These are phyloP conservation scores for Tinamus major DNA, from an alignment of 2,797 vertebrate species.

Conservation along the genomic window DNA sequence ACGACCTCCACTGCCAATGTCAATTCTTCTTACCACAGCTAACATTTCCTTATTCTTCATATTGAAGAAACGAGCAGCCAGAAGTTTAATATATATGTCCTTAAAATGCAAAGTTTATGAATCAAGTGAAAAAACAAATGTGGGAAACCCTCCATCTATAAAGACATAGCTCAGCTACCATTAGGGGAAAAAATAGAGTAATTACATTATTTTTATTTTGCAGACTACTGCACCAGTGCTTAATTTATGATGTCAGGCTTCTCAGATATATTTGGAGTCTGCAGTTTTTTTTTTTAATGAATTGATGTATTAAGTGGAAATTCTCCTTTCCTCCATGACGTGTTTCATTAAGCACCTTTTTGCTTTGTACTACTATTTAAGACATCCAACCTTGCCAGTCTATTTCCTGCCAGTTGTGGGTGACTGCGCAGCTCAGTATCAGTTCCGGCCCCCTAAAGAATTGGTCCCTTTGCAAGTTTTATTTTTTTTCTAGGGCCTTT, in stretches of 20 bases:
- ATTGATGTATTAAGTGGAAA: neutral
- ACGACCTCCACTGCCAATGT: neutral
- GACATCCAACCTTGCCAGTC: neutral
- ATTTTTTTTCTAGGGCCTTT: neutral
- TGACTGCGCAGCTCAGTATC: accelerated
- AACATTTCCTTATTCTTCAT: neutral
- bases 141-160: neutral
- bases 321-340: neutral
- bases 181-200: neutral
- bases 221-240: accelerated
- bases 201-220: neutral
- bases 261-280: accelerated
- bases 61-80: neutral
- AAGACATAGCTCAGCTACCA: neutral
- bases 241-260: neutral
- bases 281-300: accelerated
- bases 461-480: neutral
- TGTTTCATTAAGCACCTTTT: neutral
- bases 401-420: neutral
- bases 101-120: neutral
- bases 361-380: accelerated
- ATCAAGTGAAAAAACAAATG: too few relatives aligned
- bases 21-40: neutral
- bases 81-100: neutral
- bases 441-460: neutral